phyloP scores from a whole-genome alignment of 2,797 vertebrate species.

The Garrulus glandarius region DNA sequence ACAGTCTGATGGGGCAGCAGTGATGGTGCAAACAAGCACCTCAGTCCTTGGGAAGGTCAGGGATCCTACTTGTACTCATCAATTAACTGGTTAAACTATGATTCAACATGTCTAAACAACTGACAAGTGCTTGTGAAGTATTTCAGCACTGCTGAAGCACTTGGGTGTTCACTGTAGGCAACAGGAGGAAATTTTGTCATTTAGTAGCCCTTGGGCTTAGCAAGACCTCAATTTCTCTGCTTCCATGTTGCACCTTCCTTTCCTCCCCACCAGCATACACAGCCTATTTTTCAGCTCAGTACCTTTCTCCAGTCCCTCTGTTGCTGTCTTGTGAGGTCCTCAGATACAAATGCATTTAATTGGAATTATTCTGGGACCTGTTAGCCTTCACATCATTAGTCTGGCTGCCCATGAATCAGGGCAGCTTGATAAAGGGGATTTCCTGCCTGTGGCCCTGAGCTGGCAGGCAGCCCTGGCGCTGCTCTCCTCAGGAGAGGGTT shows the following conservation, averaged over 20 bases:
- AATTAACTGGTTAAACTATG: not conserved
- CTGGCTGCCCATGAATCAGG: not conserved
- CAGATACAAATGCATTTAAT: not conserved
- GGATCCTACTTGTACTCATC: not conserved
- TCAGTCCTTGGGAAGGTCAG: not conserved
- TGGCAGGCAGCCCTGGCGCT: not conserved
- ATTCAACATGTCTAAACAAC: not conserved
- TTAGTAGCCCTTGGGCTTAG: not conserved
- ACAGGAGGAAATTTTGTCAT: not conserved
- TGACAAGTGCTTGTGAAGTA: not conserved
- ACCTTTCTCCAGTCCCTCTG: not conserved
- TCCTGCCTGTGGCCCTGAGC: not conserved
- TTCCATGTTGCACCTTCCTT: not conserved
- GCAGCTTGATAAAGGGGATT: not conserved
- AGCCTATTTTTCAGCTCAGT: not conserved
- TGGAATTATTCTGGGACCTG: not conserved
- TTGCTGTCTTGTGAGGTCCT: not conserved
- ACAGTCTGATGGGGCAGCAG: not conserved
- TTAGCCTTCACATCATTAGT: not conserved
- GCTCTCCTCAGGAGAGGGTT: not conserved
- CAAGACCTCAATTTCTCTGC: not conserved
- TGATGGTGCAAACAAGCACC: not conserved
- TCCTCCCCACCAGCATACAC: not conserved
- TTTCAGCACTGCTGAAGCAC: not conserved
- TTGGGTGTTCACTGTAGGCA: not conserved